These are phyloP conservation scores for Cantharis lateralis DNA, from an alignment of 2,888 invertebrate genomes.

Conservation along the genomic window DNA sequence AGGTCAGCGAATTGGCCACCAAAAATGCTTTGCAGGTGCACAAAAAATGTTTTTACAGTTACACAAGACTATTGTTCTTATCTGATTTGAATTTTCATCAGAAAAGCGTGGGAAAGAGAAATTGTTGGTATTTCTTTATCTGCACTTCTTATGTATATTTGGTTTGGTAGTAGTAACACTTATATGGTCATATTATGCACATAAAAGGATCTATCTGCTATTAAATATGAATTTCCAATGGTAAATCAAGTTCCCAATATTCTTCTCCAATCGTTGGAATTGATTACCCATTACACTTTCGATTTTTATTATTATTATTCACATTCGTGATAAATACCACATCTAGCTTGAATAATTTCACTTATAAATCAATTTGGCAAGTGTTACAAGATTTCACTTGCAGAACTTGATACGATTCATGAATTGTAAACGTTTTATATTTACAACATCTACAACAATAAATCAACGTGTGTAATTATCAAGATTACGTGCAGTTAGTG, in stretches of 20 bases:
- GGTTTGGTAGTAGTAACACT: slow-evolving; percentile 1
- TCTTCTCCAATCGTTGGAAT: slow-evolving; percentile 9
- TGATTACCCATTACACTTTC: not conserved
- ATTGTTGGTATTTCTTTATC: slow-evolving; percentile 17
- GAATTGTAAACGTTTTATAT: slow-evolving; percentile 30
- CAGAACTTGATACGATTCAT: slow-evolving; percentile 24
- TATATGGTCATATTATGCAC: slow-evolving; percentile 3
- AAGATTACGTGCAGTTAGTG: slow-evolving; percentile 15
- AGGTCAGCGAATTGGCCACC: slow-evolving; percentile 28
- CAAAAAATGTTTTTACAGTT: slow-evolving; percentile 31
- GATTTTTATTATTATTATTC: not conserved
- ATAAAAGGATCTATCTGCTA: slow-evolving; percentile 9
- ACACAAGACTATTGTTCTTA: slow-evolving; percentile 31
- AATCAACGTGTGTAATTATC: slow-evolving; percentile 27
- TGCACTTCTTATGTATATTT: slow-evolving; percentile 4
- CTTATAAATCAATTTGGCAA: slow-evolving; percentile 28
- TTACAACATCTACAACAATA: slow-evolving; percentile 24
- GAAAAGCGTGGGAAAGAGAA: slow-evolving; percentile 30
- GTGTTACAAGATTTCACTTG: slow-evolving; percentile 27
- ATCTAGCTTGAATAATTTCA: slow-evolving; percentile 15
- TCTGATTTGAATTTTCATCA: slow-evolving; percentile 28
- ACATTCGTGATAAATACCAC: not conserved
- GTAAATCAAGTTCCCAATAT: slow-evolving; percentile 17
- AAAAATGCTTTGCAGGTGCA: slow-evolving; percentile 32
- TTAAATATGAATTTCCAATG: slow-evolving; percentile 13